These are phyloP conservation scores for Tupaia chinensis DNA, from an alignment of 2,113 vertebrate genomes.

Conservation along the genomic window DNA sequence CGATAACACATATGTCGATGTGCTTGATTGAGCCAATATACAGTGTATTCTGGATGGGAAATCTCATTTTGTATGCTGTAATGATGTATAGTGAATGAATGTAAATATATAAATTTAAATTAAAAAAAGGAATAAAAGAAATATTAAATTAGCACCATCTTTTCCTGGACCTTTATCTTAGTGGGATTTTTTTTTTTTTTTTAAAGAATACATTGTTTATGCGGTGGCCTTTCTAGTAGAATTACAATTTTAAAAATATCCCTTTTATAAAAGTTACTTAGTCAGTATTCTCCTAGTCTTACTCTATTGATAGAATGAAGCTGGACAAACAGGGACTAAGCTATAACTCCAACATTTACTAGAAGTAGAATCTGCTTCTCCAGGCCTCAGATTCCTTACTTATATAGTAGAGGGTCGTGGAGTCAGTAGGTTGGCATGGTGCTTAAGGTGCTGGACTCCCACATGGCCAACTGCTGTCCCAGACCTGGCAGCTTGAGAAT, in stretches of 20 bases:
- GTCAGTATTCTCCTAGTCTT: not conserved
- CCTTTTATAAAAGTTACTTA: not conserved
- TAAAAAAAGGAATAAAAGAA: not conserved
- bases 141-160: not conserved
- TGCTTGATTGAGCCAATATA: no score
- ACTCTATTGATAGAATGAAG: not conserved
- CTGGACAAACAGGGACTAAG: not conserved
- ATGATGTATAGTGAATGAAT: no score
- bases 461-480: no score
- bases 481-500: no score
- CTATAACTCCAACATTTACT: not conserved
- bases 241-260: not conserved
- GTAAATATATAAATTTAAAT: no score
- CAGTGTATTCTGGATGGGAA: no score
- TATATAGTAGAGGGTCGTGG: not conserved
- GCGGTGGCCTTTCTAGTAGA: not conserved
- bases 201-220: conserved; percentile 31
- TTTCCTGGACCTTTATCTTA: not conserved
- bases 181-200: conserved; percentile 36
- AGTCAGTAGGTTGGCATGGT: no score
- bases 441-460: no score
- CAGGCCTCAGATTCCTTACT: not conserved
- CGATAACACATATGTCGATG: no score
- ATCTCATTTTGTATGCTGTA: no score
- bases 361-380: not conserved